Base-by-base conservation (phyloP, 1,140 invertebrate genomes). In the Diachasmimorpha longicaudata region DNA sequence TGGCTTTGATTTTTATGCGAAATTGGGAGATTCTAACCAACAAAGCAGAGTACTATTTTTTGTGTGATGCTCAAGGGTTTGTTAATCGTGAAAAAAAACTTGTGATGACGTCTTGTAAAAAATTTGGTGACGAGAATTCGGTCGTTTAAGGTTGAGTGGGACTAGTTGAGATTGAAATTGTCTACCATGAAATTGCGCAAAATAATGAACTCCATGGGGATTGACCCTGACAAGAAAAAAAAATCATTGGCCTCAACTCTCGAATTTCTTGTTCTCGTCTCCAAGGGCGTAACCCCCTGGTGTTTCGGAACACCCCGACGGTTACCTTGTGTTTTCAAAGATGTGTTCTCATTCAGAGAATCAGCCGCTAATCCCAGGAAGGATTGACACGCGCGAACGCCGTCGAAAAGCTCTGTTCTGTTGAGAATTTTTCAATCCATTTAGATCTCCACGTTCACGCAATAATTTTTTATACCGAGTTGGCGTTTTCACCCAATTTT, bases 311-410 rank as follows among this genome's bases (percentile, higher is more conserved):
- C 74, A 70, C 74, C 74, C 67, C 25, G 69, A 37, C 46, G 52
- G 58, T 39, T 16, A 44, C 36, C 74, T 37, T 36, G 58, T 58
- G 48, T 75, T 36, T 39, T 39, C 31, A 68, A 67, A 42, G 46
- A 42, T 39, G 25, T 66, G 55, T 66, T 71, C 55, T 66, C 55
- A 71, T 76, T 76, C 69, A 76, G 36, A 19, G 52, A 76, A 76
- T 19, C 63, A 77, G 75, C 42, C 63, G 66, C 46, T 78, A 78
- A 75, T 78, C 77, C 77, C 72, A 39, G 63, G 58, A 75, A 78
- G 72, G 77, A 72, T 78, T 78, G 77, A 70, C 73, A 75, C 68
- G 72, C 77, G 77, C 74, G 74, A 74, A 46, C 69, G 70, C 70
- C 39, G 37, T 25, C 48, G 42, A 31, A 25, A 25, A 25, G 13